Evolutionary conservation across 2,888 invertebrate genomes (phyloP).

Genomic region (Cybosia mesomella): DNA sequence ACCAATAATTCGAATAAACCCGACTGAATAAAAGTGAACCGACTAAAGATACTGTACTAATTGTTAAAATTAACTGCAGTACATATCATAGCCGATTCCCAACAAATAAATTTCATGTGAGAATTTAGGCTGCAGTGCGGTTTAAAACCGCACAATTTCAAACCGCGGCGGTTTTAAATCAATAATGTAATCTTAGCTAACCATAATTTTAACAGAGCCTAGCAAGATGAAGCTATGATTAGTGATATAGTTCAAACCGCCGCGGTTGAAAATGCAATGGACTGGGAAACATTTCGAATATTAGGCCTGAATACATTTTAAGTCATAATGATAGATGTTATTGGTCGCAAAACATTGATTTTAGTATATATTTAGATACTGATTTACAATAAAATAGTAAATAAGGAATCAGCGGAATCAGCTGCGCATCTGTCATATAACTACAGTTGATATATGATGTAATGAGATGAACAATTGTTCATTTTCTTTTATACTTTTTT

Average conservation of each 20-base stretch:
- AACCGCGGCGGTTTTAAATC: not conserved
- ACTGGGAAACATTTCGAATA: not conserved
- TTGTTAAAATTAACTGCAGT: constrained; percentile 73
- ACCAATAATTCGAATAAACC: constrained; percentile 15
- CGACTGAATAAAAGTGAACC: constrained; percentile 40
- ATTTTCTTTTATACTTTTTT: not conserved
- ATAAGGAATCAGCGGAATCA: not conserved
- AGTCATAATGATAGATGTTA: not conserved
- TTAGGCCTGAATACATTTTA: constrained; percentile 1
- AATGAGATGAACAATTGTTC: not conserved
- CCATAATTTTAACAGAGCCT: not conserved
- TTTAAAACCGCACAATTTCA: not conserved
- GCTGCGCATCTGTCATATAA: not conserved
- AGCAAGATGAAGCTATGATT: no score
- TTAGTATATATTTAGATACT: not conserved
- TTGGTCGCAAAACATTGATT: not conserved
- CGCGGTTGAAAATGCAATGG: not conserved
- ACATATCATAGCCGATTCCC: constrained; percentile 69
- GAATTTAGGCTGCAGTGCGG: not conserved
- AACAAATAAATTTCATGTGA: constrained; percentile 13
- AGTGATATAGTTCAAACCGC: not conserved
- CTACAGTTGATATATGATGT: not conserved
- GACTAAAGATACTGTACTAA: constrained; percentile 74
- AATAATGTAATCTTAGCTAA: not conserved
- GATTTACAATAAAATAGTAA: not conserved